Evolutionary conservation across 2,888 invertebrate species (phyloP), one percentile per base, ranked within the genome.

Genomic region (Drosophila demipolita): DNA sequence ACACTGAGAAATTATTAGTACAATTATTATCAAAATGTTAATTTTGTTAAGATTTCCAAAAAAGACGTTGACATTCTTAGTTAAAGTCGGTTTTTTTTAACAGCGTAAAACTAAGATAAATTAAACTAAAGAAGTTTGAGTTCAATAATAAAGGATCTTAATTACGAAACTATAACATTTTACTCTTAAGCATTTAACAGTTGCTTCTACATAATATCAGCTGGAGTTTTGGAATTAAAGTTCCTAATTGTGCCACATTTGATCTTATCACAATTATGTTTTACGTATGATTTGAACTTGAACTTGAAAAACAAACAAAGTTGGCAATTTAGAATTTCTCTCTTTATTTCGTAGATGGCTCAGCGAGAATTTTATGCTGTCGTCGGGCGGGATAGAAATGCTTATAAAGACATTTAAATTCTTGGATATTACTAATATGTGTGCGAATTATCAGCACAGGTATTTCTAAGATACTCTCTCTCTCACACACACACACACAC

Each of bases 371-470:
- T 40, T 32, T 38, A 15, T 52, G 20, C 12, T 17, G 38, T 4
- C 50, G 1, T 33, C 45, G 52, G 49, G 36, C 48, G 64, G 54
- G 17, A 58, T 35, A 50, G 20, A 49, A 60, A 40, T 52, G 73
- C 11, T 52, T 53, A 42, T 67, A 61, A 57, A 49, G 8, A 11
- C 33, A 12, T 58, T 58, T 42, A 48, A 42, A 42, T 75, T 75
- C 66, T 76, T 53, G 48, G 66, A 67, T 71, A 49, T 45, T 33
- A 33, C 11, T 32, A 32, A 64, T 11, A 36, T 73, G 50, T 75
- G 62, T 66, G 66, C 63, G 59, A 66, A 57, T 58, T 60, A 53
- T 23, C 58, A 49, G 66, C 52, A 57, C 70, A 71, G 78, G 75
- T 78, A 78, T 63, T 48, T 64, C 52, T 49, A 38, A 78, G 66